Evolutionary conservation across 2,888 invertebrate genomes (phyloP), one percentile per base, ranked within the genome.

Genomic region (Cheilosia vulpina): DNA sequence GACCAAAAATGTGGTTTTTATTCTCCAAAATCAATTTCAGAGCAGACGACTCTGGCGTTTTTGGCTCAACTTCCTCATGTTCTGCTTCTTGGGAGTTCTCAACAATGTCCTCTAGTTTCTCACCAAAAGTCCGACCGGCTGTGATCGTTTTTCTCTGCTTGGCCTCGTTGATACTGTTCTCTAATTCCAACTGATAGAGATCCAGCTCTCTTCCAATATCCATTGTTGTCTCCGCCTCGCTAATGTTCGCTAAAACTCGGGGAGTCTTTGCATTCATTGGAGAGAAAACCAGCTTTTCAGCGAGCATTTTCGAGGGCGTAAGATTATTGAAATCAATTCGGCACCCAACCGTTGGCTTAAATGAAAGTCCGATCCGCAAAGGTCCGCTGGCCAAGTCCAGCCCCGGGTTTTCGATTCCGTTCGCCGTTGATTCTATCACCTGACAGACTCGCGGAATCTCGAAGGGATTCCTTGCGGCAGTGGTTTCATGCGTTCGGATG

Each of bases 131-230:
- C 21, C 77, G 65, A 17, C 53, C 41, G 9, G 47, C 63, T 88
- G 89, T 2, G 77, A 80, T 81, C 9, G 71, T 71, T 72, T 90
- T 92, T 38, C 90, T 89, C 45, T 90, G 76, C 87, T 92, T 92
- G 0, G 92, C 92, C 76, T 92, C 92, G 69, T 92, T 92, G 15
- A 92, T 92, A 87, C 92, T 92, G 43, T 92, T 92, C 81, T 92
- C 92, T 43, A 92, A 81, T 87, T 92, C 92, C 50, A 92, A 73
- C 77, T 92, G 92, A 87, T 92, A 92, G 6, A 89, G 90, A 87
- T 92, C 92, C 21, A 92, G 80, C 68, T 92, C 92, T 58, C 90
- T 90, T 19, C 91, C 92, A 81, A 92, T 92, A 73, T 92, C 92
- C 88, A 92, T 89, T 13, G 89, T 89, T 31, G 89, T 87, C 1